A percentile compares a stretch with the other conserved stretches of the same genome.
phyloP scores from a whole-genome alignment of 2,113 vertebrate species.

The Turdus rufiventris region DNA sequence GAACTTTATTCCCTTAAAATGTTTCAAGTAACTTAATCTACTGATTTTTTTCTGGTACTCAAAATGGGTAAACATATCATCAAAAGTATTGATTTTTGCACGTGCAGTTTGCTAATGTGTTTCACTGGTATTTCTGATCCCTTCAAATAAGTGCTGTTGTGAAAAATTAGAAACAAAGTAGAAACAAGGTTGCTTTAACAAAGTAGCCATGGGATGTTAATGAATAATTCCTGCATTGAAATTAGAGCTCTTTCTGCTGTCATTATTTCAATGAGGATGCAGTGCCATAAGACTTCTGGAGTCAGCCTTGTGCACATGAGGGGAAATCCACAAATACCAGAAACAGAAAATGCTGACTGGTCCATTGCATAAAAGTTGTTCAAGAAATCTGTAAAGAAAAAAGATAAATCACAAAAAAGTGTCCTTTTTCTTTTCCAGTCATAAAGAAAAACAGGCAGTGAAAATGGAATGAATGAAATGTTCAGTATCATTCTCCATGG shows the following conservation, averaged over 20 bases:
- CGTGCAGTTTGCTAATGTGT: not conserved
- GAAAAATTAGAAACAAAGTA: not conserved
- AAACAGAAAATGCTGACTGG: not conserved
- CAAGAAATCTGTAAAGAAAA: not conserved
- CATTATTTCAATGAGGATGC: not conserved
- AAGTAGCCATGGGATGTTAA: not conserved
- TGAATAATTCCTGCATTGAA: not conserved
- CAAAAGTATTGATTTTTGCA: not conserved
- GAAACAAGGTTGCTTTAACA: not conserved
- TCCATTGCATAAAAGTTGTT: not conserved
- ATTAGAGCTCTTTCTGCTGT: not conserved
- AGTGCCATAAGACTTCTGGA: not conserved
- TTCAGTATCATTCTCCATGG: not conserved
- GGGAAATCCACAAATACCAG: not conserved
- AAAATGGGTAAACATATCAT: not conserved
- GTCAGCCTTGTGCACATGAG: accelerated
- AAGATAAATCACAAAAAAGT: not conserved
- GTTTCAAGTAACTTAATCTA: not conserved
- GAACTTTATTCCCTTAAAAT: not conserved
- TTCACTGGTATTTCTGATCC: not conserved
- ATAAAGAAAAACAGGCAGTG: not conserved
- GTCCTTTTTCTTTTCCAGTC: not conserved
- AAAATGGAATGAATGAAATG: not conserved
- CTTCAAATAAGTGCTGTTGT: not conserved
- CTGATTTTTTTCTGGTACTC: not conserved